These are phyloP conservation scores for Hiodon tergisus DNA, from an alignment of 2,113 vertebrate species.

Conservation along the genomic window DNA sequence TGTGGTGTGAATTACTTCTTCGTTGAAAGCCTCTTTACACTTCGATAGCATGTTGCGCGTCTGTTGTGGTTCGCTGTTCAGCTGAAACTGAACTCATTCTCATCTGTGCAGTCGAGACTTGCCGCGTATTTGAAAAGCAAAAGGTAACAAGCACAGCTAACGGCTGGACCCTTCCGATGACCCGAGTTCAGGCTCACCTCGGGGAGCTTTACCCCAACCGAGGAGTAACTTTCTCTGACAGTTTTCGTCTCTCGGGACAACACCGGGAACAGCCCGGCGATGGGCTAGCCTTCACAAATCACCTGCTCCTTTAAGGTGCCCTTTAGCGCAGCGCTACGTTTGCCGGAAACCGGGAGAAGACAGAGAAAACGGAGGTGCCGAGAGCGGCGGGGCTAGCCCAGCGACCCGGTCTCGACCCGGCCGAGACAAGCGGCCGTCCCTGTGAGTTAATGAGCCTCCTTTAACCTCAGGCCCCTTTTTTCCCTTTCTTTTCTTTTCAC, in stretches of 20 bases:
- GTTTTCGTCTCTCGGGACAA: neutral
- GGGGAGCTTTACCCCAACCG: no score
- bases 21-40: constrained; percentile 9
- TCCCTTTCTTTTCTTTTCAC: constrained; percentile 32
- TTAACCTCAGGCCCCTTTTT: neutral
- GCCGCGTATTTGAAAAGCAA: constrained; percentile 20
- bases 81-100: constrained; percentile 28
- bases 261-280: neutral
- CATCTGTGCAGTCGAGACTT: constrained; percentile 34
- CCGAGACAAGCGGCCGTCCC: neutral
- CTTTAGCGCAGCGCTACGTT: constrained; percentile 26
- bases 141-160: constrained; percentile 23
- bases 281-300: constrained; percentile 46
- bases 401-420: constrained; percentile 17
- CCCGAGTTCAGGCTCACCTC: no score
- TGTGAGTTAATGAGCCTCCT: no score
- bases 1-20: neutral
- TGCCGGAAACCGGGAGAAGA: constrained; percentile 32
- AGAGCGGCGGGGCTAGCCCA: neutral
- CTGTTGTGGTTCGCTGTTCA: constrained; percentile 16
- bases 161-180: no score
- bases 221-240: neutral
- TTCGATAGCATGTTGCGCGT: constrained; percentile 12
- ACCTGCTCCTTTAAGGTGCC: constrained; percentile 44
- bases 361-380: constrained; percentile 21